Base-by-base conservation (phyloP, 1,140 invertebrate species). In the Eupristina koningsbergeri region DNA sequence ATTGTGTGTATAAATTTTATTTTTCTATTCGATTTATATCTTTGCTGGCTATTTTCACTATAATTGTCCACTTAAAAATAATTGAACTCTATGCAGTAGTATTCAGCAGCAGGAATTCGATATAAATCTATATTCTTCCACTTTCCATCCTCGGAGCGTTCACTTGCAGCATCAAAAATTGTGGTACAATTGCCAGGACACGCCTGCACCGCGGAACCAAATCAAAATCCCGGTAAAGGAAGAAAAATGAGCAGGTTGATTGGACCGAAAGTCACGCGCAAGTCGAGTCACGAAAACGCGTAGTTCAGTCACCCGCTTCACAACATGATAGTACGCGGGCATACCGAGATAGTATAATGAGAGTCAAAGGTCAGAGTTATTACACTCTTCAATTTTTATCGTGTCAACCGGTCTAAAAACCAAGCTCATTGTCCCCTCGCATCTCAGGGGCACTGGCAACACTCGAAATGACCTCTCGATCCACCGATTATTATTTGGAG, bases 341-440 rank as follows among this genome's bases (percentile, higher is more conserved):
- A 39, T 50, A 76, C 36, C 29, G 36, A 36, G 73, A 22, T 11
- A n/a, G 45, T 69, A 45, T 69, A 83, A 77, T 58, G 50, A 69
- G 81, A 83, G 61, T n/a, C 61, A 39, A 39, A 31, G 34, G 53
- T 45, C 11, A 31, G 29, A 75, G 19, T 50, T 75, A 75, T 75
- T 64, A 67, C 71, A 36, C 29, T 45, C 71, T 82, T 77, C 47
- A 77, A 77, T 77, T 34, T 83, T 77, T 83, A 77, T 83, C 61
- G 63, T 41, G 31, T 47, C 19, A 31, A 5, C 45, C 22, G 29
- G 19, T 13, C 36, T 81, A 15, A 29, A 41, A 41, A 74, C 80
- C 45, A 74, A 74, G 7, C 79, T 53, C 64, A 58, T 39, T 67
- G 31, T 17, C 34, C 39, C 45, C 64, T 45, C 2, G 53, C 19